Conservation (phyloP, 2,113 vertebrate species). For the Trichechus manatus region DNA sequence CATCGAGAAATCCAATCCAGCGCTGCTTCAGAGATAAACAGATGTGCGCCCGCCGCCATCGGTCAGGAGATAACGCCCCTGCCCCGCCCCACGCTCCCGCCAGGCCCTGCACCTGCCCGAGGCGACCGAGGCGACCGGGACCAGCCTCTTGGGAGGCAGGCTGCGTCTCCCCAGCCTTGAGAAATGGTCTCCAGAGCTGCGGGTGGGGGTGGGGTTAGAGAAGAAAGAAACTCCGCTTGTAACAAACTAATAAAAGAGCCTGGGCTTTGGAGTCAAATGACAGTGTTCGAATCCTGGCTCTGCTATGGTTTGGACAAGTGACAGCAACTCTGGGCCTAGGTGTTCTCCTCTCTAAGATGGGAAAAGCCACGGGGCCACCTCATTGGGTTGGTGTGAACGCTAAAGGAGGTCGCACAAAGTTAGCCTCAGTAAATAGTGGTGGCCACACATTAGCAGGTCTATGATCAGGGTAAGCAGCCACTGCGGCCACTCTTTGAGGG, state of each 20-base stretch:
- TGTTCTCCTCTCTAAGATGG: neutral
- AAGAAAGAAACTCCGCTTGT: constrained; percentile 35
- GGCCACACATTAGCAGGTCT: neutral
- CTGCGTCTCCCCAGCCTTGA: neutral
- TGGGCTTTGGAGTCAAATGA: neutral
- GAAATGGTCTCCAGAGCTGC: neutral
- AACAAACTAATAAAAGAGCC: neutral
- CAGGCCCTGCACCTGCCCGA: constrained; percentile 76
- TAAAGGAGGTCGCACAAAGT: neutral
- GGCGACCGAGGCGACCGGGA: constrained; percentile 33
- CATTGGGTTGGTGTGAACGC: neutral
- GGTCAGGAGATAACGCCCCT: constrained; percentile 80
- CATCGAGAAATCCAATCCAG: constrained; percentile 84
- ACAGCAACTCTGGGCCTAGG: neutral
- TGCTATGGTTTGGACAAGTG: neutral
- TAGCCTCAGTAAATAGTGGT: neutral
- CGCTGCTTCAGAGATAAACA: constrained; percentile 80
- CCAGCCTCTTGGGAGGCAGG: constrained; percentile 69
- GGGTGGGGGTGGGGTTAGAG: neutral
- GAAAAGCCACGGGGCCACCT: neutral
- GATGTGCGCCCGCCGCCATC: constrained; percentile 74
- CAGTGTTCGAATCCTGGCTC: neutral
- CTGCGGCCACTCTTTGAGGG: neutral
- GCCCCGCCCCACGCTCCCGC: constrained; percentile 68
- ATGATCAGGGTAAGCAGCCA: neutral